Conservation (phyloP, 1,140 invertebrate species). For the Bombus difficillimus region DNA sequence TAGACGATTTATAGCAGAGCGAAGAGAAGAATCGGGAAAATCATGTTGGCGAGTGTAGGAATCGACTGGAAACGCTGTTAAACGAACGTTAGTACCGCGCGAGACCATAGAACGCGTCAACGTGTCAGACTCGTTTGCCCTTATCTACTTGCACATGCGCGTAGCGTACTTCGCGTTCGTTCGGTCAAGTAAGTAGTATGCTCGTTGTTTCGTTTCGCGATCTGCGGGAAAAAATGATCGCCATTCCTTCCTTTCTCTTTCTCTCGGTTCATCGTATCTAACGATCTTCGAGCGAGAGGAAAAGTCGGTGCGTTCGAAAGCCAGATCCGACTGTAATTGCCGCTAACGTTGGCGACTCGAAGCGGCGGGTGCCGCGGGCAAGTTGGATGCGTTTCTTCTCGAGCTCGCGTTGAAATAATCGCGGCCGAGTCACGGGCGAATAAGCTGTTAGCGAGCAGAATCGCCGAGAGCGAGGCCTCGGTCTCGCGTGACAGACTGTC, state of each 20-base stretch:
- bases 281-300: background rate
- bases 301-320: background rate
- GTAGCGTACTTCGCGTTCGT: background rate
- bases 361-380: background rate
- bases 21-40: too few relatives aligned
- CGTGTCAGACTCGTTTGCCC: background rate
- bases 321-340: conserved; percentile 23
- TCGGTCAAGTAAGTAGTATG: background rate
- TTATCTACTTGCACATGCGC: background rate
- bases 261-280: background rate
- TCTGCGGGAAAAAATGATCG: background rate
- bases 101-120: background rate
- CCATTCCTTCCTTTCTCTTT: background rate
- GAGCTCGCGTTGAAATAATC: conserved; percentile 53
- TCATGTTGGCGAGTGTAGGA: too few relatives aligned
- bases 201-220: background rate
- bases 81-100: background rate
- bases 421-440: conserved; percentile 57
- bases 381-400: conserved; percentile 28
- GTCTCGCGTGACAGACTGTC: conserved; percentile 62
- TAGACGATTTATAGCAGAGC: too few relatives aligned
- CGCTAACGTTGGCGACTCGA: conserved; percentile 9
- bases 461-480: conserved; percentile 64
- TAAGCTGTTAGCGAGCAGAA: conserved; percentile 67
- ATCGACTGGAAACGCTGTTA: background rate